phyloP scores from a whole-genome alignment of 2,113 vertebrate genomes.

The Triplophysa rosa region DNA sequence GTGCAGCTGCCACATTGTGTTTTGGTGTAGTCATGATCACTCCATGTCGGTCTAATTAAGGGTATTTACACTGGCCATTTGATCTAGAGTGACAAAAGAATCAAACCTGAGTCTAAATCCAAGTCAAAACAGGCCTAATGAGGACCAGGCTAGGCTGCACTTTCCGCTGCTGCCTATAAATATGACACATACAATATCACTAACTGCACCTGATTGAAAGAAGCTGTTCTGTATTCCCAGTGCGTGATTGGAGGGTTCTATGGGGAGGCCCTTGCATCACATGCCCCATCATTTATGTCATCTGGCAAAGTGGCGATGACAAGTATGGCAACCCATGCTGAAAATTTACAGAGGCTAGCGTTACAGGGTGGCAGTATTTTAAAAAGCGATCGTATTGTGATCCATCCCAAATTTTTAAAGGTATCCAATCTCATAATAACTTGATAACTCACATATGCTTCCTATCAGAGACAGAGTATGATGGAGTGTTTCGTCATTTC shows the following conservation, averaged over 20 bases:
- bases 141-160: slow-evolving; percentile 63
- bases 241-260: slow-evolving; percentile 51
- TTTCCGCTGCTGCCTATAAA: slow-evolving; percentile 53
- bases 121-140: slow-evolving; percentile 68
- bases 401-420: slow-evolving; percentile 61
- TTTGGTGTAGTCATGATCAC: slow-evolving; percentile 61
- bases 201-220: slow-evolving; percentile 58
- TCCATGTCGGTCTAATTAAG: slow-evolving; percentile 69
- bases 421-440: slow-evolving; percentile 52
- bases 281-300: slow-evolving; percentile 50
- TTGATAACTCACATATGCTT: slow-evolving; percentile 69
- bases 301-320: slow-evolving; percentile 50
- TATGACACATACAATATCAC: slow-evolving; percentile 67
- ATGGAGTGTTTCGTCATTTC: slow-evolving; percentile 57
- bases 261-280: not conserved
- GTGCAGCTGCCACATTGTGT: slow-evolving; percentile 64
- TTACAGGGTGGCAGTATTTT: slow-evolving; percentile 57
- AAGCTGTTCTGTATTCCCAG: slow-evolving; percentile 48
- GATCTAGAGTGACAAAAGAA: slow-evolving; percentile 71
- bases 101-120: slow-evolving; percentile 51
- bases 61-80: slow-evolving; percentile 69
- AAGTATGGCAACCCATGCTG: slow-evolving; percentile 62
- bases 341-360: slow-evolving; percentile 60
- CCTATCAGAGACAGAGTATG: slow-evolving; percentile 52
- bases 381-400: slow-evolving; percentile 54